These are phyloP conservation scores for Enteromius afrohamiltoni DNA, from an alignment of 2,797 vertebrate genomes.

Conservation along the genomic window DNA sequence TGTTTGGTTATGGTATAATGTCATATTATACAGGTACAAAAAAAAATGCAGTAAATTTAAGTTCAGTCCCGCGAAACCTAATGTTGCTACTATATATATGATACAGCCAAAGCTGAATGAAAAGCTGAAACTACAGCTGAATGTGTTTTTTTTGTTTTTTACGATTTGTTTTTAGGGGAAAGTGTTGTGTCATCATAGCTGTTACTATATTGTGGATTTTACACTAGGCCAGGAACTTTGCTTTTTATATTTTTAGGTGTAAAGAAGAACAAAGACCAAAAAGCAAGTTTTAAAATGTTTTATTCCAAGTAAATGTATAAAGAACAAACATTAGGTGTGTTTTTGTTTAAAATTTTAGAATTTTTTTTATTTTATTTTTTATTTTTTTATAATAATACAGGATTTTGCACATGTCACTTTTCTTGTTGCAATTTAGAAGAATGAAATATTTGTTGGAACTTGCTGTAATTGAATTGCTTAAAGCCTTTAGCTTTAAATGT, in stretches of 20 bases:
- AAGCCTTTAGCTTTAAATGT: constrained; percentile 13
- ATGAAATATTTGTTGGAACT: background rate
- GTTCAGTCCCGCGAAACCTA: background rate
- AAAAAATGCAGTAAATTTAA: background rate
- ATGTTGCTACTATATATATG: background rate
- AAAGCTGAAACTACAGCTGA: background rate
- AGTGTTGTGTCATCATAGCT: background rate
- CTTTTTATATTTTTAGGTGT: background rate
- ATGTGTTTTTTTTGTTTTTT: no score
- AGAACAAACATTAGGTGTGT: background rate
- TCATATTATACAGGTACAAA: background rate
- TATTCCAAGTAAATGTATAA: background rate
- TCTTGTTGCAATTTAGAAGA: background rate
- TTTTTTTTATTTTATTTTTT: no score
- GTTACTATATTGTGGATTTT: background rate
- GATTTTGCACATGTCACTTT: background rate
- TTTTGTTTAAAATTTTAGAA: no score
- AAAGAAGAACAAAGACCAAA: background rate
- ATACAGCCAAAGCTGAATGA: background rate
- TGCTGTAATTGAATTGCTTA: background rate
- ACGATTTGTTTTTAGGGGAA: background rate
- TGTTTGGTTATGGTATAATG: background rate
- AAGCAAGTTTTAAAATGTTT: no score
- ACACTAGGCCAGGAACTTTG: background rate
- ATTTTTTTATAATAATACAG: background rate